A percentile compares a stretch with the other conserved stretches of the same genome.
Evolutionary conservation across 2,113 vertebrate genomes (phyloP).

Genomic region (Pseudolaguvia tuberculata): DNA sequence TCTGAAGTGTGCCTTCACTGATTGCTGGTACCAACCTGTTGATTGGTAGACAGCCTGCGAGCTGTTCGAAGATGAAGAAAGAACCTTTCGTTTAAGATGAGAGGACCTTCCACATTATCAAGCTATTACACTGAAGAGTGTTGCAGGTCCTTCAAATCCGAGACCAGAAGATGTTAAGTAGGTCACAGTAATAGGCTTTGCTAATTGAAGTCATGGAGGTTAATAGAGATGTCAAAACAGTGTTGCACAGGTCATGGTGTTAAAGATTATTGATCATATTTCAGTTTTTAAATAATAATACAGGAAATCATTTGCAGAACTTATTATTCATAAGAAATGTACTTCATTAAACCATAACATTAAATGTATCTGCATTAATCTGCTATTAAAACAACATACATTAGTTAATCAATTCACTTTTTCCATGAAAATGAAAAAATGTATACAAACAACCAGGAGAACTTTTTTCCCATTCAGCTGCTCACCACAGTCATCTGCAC

Average conservation of each 20-base stretch:
- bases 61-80: slow-evolving; percentile 8
- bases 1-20: slow-evolving; percentile 4
- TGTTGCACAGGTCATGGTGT: slow-evolving; percentile 29
- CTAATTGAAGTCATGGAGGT: slow-evolving; percentile 42
- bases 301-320: no score
- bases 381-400: no score
- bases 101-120: slow-evolving; percentile 54
- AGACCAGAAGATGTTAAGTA: slow-evolving; percentile 44
- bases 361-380: no score
- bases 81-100: slow-evolving; percentile 31
- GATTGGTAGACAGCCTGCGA: background rate
- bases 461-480: no score
- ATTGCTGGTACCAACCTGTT: slow-evolving; percentile 20
- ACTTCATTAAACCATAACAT: no score
- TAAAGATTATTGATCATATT: slow-evolving; percentile 26
- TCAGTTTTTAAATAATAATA: slow-evolving; percentile 9
- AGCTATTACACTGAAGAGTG: slow-evolving; percentile 60
- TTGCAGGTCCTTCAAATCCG: slow-evolving; percentile 50
- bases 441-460: no score
- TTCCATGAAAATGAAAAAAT: no score
- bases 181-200: slow-evolving; percentile 44
- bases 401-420: no score
- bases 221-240: slow-evolving; percentile 44
- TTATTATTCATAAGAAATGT: no score
- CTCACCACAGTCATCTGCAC: no score